Evolutionary conservation across 92 coral and sea anemone species (phyloP).

Genomic region (Micromussa lordhowensis): DNA sequence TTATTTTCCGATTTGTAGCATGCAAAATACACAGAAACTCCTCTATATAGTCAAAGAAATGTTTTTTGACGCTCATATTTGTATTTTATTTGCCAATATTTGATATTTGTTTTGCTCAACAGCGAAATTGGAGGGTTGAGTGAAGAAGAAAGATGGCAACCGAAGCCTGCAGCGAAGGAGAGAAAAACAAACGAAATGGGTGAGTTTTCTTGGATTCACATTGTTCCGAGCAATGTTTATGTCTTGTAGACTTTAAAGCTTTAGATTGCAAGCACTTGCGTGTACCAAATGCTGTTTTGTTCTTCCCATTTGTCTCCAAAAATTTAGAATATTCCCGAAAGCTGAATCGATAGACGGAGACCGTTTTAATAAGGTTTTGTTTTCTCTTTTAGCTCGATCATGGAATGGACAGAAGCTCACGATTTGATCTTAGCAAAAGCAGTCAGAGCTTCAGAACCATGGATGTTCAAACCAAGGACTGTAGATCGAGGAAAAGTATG

Average conservation of each 20-base stretch:
- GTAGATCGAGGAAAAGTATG: conserved; percentile 34
- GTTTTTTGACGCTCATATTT: background rate
- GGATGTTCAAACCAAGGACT: conserved; percentile 35
- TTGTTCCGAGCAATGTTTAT: too few species aligned
- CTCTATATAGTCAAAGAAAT: background rate
- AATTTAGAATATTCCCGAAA: background rate
- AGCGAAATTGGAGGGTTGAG: conserved; percentile 19
- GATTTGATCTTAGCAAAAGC: conserved; percentile 12
- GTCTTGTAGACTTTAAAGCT: background rate
- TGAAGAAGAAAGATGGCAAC: conserved; percentile 20
- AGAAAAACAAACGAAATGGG: conserved; percentile 27
- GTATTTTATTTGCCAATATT: conserved; percentile 26
- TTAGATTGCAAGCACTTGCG: background rate
- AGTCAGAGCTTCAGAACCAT: conserved; percentile 30
- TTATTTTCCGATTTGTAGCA: too few species aligned
- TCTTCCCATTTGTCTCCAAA: background rate
- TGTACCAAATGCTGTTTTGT: background rate
- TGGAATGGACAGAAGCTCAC: too few species aligned
- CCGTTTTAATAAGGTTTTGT: background rate
- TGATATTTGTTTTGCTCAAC: conserved; percentile 29
- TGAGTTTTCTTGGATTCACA: too few species aligned
- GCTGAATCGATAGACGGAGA: background rate
- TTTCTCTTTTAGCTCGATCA: too few species aligned
- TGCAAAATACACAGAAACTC: too few species aligned
- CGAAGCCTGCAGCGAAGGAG: conserved; percentile 29